These are phyloP conservation scores for Tenebrio molitor DNA, from an alignment of 1,140 invertebrate genomes.

Conservation along the genomic window DNA sequence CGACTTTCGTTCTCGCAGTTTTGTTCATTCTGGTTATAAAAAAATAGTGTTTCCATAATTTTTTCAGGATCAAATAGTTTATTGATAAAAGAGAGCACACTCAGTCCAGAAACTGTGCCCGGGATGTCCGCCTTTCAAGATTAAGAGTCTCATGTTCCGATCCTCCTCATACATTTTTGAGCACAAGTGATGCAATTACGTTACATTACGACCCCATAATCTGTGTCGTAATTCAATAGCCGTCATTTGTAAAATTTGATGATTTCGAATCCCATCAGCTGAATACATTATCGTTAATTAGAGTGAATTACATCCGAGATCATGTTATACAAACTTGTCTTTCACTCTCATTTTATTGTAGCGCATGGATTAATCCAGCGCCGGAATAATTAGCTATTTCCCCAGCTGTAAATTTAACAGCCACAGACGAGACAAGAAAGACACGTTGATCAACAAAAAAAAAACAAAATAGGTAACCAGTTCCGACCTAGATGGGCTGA, in stretches of 20 bases:
- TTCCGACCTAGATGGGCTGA: background rate
- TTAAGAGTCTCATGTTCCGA: no score
- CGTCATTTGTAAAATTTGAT: background rate
- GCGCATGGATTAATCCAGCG: conserved; percentile 13
- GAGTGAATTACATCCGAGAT: conserved; percentile 1
- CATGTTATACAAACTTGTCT: conserved; percentile 13
- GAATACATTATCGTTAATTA: conserved; percentile 28
- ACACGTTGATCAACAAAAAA: background rate
- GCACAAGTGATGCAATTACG: no score
- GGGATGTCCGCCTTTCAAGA: no score
- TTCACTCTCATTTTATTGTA: background rate
- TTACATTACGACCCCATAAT: no score
- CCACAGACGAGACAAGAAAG: background rate
- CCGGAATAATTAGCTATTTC: background rate
- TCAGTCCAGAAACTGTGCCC: no score
- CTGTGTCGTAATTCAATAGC: background rate
- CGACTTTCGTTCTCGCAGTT: no score
- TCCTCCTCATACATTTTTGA: no score
- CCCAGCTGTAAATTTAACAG: conserved; percentile 10
- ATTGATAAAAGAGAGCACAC: no score
- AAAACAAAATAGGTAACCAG: background rate
- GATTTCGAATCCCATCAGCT: background rate
- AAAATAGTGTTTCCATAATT: no score
- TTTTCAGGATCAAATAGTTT: no score
- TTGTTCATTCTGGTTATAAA: no score